Base-by-base conservation (phyloP, 2,888 invertebrate species). In the Belgica antarctica region DNA sequence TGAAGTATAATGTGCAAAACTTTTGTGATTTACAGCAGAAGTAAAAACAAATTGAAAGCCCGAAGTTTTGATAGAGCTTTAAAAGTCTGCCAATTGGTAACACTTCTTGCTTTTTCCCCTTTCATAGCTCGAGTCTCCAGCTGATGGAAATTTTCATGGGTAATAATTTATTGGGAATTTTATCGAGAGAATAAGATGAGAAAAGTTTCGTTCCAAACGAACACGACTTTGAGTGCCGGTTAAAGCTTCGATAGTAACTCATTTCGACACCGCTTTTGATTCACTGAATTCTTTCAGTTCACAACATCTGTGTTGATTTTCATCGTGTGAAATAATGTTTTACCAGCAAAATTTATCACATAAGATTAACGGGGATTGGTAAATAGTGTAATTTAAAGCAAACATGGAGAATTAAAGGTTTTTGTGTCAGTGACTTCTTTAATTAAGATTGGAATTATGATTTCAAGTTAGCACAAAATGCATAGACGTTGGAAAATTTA, bases 31-130 rank as follows among this genome's bases (percentile, higher is more conserved):
- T 22, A 52, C 52, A 19, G 12, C 22, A 31, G 15, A 46, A 15
- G 15, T n/a, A n/a, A 52, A 52, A 52, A n/a, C n/a, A n/a, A n/a
- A 41, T 10, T 41, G 10, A 41, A 41, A 41, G 3, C 41, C n/a
- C 41, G n/a, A 41, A 41, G 41, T 41, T 41, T n/a, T 41, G 41
- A 41, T 41, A 10, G 41, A 41, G n/a, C 41, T 41, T 41, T 41
- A 41, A 41, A 41, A 41, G 41, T 41, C 41, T 41, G 41, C n/a
- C 41, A 41, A 41, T 41, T 41, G 41, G n/a, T 15, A 41, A 41
- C n/a, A n/a, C 41, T 41, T 41, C 41, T 5, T 41, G n/a, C n/a
- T 41, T n/a, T 5, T n/a, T n/a, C n/a, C n/a, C n/a, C n/a, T n/a
- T n/a, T n/a, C n/a, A n/a, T 41, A n/a, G 10, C n/a, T 41, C 41